Conservation (phyloP, 2,888 invertebrate genomes). For the Aspidapion aeneum region DNA sequence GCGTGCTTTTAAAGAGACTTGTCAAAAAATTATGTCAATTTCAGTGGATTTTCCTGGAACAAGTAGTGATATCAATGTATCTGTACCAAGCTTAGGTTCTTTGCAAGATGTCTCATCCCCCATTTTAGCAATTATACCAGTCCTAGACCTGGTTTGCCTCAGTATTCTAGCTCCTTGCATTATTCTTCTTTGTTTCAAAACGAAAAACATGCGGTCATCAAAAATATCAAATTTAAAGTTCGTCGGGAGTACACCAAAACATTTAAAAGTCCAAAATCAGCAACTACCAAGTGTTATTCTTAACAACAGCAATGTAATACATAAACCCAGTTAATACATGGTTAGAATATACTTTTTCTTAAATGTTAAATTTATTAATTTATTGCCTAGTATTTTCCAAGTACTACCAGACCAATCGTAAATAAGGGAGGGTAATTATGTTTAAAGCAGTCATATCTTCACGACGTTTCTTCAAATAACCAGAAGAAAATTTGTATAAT, state of each 20-base stretch:
- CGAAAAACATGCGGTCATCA: conserved; percentile 43
- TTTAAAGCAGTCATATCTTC: no score
- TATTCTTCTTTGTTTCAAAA: conserved; percentile 45
- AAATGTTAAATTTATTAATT: no score
- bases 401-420: no score
- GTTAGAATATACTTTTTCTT: no score
- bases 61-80: neutral
- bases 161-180: conserved; percentile 37
- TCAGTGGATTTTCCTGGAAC: neutral
- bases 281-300: conserved; percentile 38
- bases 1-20: conserved; percentile 12
- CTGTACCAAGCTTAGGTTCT: neutral
- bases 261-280: neutral
- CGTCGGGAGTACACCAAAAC: conserved; percentile 42
- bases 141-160: conserved; percentile 27
- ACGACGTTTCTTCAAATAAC: neutral
- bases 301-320: conserved; percentile 31
- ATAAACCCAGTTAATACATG: no score
- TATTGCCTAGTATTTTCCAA: no score
- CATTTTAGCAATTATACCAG: neutral
- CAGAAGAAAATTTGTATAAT: neutral
- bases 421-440: no score
- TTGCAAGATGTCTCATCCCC: neutral
- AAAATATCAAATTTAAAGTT: conserved; percentile 49
- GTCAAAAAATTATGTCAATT: conserved; percentile 14